Evolutionary conservation across 2,888 invertebrate species (phyloP).

Genomic region (Pseudoips prasinana): DNA sequence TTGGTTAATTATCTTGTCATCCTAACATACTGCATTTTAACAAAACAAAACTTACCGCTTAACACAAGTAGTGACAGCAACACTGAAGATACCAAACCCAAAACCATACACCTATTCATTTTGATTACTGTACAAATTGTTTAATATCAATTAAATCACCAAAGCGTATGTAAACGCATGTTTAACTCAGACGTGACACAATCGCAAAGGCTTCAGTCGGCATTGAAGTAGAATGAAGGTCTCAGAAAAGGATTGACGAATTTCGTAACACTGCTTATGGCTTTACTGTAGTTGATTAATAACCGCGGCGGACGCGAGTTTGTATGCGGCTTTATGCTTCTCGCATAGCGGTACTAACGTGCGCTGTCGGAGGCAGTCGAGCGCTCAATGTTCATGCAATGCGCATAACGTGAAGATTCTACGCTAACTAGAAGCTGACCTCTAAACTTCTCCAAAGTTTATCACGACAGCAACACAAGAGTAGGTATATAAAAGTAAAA

Average conservation of each 20-base stretch:
- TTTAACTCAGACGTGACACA: constrained; percentile 51
- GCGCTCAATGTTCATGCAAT: constrained; percentile 59
- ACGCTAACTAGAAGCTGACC: constrained; percentile 42
- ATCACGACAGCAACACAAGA: constrained; percentile 23
- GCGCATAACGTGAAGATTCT: constrained; percentile 35
- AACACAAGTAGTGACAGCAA: constrained; percentile 51
- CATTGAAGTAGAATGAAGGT: constrained; percentile 62
- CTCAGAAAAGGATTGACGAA: constrained; percentile 57
- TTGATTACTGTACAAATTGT: constrained; percentile 37
- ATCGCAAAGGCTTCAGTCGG: constrained; percentile 52
- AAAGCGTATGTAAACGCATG: constrained; percentile 53
- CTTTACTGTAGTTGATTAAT: constrained; percentile 44
- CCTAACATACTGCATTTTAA: background rate
- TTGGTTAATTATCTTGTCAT: too few species aligned
- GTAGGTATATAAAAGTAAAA: too few species aligned
- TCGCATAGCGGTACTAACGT: constrained; percentile 58
- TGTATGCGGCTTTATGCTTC: constrained; percentile 26
- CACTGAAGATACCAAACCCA: constrained; percentile 43
- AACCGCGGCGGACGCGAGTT: constrained; percentile 39
- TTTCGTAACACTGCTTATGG: constrained; percentile 54
- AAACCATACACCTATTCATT: constrained; percentile 52
- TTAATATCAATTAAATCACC: constrained; percentile 49
- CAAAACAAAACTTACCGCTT: constrained; percentile 49
- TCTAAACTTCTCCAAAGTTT: constrained; percentile 38
- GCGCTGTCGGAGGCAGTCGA: constrained; percentile 62